A percentile compares a stretch with the other conserved stretches of the same genome.
Conservation (phyloP, 2,113 vertebrate genomes). For the Zosterops borbonicus region DNA sequence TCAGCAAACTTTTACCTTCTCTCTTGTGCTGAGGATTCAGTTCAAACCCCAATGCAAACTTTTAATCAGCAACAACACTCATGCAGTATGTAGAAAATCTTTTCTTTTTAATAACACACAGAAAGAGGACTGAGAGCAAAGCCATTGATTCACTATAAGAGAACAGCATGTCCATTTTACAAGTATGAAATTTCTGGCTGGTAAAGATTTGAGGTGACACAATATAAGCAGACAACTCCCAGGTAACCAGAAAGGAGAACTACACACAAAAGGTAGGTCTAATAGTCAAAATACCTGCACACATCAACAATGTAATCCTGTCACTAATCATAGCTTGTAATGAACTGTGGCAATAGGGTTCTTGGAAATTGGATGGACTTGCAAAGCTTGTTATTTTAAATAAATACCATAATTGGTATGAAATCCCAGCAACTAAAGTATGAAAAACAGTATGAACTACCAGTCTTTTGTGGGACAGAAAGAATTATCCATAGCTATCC, state of each 20-base stretch:
- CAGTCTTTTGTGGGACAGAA: conserved; percentile 23
- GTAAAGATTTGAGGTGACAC: background rate
- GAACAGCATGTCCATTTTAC: background rate
- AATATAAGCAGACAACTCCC: conserved; percentile 40
- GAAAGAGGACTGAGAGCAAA: background rate
- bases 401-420: conserved; percentile 35
- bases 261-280: conserved; percentile 5
- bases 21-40: background rate
- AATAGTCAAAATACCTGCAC: conserved; percentile 5
- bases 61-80: background rate
- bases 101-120: background rate
- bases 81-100: background rate
- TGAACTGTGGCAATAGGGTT: conserved; percentile 27
- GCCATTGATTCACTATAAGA: background rate
- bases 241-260: conserved; percentile 38
- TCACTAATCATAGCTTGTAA: conserved; percentile 7
- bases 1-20: background rate
- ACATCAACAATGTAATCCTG: conserved; percentile 10
- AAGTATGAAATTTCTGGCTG: conserved; percentile 27
- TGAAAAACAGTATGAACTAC: conserved; percentile 22
- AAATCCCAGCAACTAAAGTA: conserved; percentile 26
- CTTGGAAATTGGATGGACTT: background rate
- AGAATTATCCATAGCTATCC: conserved; percentile 45
- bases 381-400: conserved; percentile 41
- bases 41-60: background rate